phyloP scores from a whole-genome alignment of 2,113 vertebrate genomes.

The Ursus arctos region DNA sequence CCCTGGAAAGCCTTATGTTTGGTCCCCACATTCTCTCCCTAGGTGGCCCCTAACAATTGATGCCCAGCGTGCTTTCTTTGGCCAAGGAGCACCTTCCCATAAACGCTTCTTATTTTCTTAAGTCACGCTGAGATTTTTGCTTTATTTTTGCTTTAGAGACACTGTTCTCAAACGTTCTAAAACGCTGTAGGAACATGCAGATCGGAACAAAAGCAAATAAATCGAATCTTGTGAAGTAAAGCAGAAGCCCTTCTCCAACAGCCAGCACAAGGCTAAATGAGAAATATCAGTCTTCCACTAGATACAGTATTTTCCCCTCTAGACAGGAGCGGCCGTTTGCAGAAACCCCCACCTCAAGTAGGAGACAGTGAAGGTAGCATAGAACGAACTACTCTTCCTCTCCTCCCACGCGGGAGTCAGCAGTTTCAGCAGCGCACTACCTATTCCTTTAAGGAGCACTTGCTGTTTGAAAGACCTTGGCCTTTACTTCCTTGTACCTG shows the following conservation, averaged over 20 bases:
- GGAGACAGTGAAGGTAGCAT: background rate
- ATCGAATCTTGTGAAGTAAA: slow-evolving; percentile 63
- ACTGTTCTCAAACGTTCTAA: slow-evolving; percentile 65
- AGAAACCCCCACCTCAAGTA: background rate
- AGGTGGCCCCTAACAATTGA: background rate
- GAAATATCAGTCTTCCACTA: slow-evolving; percentile 59
- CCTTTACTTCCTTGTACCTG: background rate
- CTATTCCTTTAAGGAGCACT: background rate
- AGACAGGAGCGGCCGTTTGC: slow-evolving; percentile 18
- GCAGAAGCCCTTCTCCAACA: slow-evolving; percentile 39
- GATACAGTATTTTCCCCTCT: background rate
- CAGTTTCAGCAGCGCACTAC: background rate
- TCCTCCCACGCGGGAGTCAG: background rate
- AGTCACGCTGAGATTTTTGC: slow-evolving; percentile 31
- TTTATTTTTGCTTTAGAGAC: slow-evolving; percentile 61
- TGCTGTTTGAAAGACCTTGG: background rate
- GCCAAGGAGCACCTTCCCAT: background rate
- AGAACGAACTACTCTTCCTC: background rate
- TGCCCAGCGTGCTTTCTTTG: background rate
- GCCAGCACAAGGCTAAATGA: slow-evolving; percentile 50
- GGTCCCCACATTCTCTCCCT: background rate
- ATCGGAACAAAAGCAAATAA: slow-evolving; percentile 74
- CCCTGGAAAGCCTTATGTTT: background rate
- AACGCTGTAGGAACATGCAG: slow-evolving; percentile 55
- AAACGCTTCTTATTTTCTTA: slow-evolving; percentile 55